Base-by-base conservation (phyloP, 2,797 vertebrate genomes). In the Catharus ustulatus region DNA sequence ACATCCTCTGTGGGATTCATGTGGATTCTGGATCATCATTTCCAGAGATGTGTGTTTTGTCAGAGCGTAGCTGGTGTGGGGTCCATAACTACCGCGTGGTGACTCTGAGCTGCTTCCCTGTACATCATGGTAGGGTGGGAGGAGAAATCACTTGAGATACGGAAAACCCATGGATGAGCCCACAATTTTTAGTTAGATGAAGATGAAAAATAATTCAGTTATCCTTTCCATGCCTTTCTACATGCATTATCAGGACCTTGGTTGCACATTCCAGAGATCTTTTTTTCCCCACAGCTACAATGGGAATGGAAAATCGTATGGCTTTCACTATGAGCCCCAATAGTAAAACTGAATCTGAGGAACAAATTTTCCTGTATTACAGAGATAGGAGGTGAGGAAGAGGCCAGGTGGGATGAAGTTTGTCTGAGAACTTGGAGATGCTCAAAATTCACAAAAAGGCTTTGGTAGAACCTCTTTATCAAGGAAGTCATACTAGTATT, bases 11-110 rank as follows among this genome's bases (percentile, higher is more conserved):
- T 26, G 82, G 81, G 32, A 36, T 73, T 49, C 59, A 4, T 1
- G 0, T 1, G n/a, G 52, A 4, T 63, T 14, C 3, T 5, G 2
- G 23, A 4, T 23, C 6, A 1, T 15, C 2, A 3, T 12, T 69
- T 10, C 29, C 43, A 11, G 14, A 7, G 10, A 3, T 0, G 6
- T 11, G 22, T 42, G 1, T 24, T 52, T 32, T 43, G 6, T 15
- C 0, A 5, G 73, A 24, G 82, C 19, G 2, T 0, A 4, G 24
- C 63, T 74, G 81, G 15, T 43, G 21, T 75, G 30, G 22, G 51
- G 15, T 23, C 34, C 6, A 5, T 3, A 9, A 23, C n/a, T 52
- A 22, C 36, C 13, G 29, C 1, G 2, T 14, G 3, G 38, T 11
- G 74, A 45, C 71, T 32, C 34, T 4, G 61, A 80, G 80, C 63